These are phyloP conservation scores for Neodon shergylaensis DNA, from an alignment of 2,113 vertebrate genomes.

Conservation along the genomic window DNA sequence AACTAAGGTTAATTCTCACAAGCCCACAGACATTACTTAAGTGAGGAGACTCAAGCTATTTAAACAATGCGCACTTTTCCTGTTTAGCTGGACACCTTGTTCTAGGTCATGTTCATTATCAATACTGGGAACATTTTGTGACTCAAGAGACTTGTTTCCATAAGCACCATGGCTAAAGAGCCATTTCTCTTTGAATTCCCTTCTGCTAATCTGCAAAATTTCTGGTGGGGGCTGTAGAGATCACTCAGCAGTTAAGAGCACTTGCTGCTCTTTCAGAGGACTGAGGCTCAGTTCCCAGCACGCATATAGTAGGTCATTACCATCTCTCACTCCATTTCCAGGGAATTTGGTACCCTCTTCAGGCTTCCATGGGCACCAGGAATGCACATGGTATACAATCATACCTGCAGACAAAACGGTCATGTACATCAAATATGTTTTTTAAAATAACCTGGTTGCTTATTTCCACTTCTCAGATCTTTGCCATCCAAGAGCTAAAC, in stretches of 20 bases:
- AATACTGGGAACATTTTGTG: neutral
- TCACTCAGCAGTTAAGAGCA: neutral
- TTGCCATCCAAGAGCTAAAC: neutral
- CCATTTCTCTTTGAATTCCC: neutral
- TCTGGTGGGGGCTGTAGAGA: neutral
- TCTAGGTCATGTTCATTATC: neutral
- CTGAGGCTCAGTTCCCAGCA: neutral
- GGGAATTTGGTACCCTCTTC: neutral
- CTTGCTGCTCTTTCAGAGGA: neutral
- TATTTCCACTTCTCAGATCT: neutral
- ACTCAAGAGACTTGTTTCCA: neutral
- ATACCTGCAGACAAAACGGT: neutral
- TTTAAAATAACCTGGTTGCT: neutral
- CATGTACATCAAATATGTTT: neutral
- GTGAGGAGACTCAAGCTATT: neutral
- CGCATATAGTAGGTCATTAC: no score
- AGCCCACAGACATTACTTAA: neutral
- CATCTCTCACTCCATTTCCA: neutral
- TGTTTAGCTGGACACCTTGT: neutral
- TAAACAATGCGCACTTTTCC: neutral
- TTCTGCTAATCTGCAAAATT: neutral
- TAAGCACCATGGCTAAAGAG: neutral
- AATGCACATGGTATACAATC: neutral
- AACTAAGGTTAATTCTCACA: neutral
- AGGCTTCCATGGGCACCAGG: neutral